Conservation (phyloP, 2,888 invertebrate genomes). For the Pristionchus exspectatus region DNA sequence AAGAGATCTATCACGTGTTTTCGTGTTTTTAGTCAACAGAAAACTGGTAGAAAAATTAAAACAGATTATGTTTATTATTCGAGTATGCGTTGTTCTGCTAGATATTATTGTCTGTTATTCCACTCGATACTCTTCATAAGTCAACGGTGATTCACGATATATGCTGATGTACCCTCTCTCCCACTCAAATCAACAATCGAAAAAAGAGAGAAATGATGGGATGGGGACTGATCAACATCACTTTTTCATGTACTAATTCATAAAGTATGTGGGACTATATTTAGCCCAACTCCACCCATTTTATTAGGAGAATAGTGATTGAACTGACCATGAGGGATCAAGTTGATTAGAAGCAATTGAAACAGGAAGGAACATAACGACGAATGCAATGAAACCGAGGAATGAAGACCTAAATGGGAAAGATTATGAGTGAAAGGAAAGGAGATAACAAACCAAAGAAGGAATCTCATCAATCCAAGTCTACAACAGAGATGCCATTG, state of each 20-base stretch:
- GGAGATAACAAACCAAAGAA: slow-evolving; percentile 27
- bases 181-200: not conserved
- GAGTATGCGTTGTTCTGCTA: not conserved
- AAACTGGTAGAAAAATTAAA: not conserved
- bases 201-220: not conserved
- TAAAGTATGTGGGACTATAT: not conserved
- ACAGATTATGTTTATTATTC: slow-evolving; percentile 31
- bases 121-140: slow-evolving; percentile 29
- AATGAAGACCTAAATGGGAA: slow-evolving; percentile 24
- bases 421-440: not conserved
- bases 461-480: slow-evolving; percentile 60
- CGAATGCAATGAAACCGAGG: slow-evolving; percentile 59
- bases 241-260: not conserved
- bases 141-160: not conserved
- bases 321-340: slow-evolving; percentile 71
- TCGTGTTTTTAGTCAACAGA: not conserved
- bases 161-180: not conserved
- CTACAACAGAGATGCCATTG: slow-evolving; percentile 77
- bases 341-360: slow-evolving; percentile 72
- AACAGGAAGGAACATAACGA: slow-evolving; percentile 72
- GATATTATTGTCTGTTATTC: slow-evolving; percentile 13
- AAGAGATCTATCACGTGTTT: not conserved
- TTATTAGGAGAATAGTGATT: not conserved
- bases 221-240: not conserved
- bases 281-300: too few relatives aligned